Conservation (phyloP, 1,140 invertebrate species). For the Platyura marginata region DNA sequence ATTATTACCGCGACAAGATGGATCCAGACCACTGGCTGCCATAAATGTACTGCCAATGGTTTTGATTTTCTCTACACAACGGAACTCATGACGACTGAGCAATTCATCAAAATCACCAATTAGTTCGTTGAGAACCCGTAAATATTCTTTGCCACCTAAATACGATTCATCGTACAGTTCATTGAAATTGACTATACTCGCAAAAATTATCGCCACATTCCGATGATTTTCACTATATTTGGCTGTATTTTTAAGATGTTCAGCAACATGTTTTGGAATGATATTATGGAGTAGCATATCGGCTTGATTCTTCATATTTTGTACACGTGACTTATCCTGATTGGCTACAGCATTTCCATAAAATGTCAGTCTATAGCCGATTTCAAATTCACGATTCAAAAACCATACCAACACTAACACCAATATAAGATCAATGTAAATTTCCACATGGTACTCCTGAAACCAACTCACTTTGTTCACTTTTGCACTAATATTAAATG, state of each 20-base stretch:
- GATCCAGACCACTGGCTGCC: slow-evolving; percentile 88
- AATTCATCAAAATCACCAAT: slow-evolving; percentile 92
- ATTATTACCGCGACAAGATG: slow-evolving; percentile 41
- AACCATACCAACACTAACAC: slow-evolving; percentile 76
- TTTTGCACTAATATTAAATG: background rate
- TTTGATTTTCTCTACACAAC: slow-evolving; percentile 92
- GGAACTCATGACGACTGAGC: slow-evolving; percentile 59
- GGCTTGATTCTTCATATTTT: slow-evolving; percentile 82
- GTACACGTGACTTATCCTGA: slow-evolving; percentile 63
- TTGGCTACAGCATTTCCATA: slow-evolving; percentile 81
- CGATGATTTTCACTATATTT: slow-evolving; percentile 93
- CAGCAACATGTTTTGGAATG: slow-evolving; percentile 84
- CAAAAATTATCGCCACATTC: slow-evolving; percentile 85
- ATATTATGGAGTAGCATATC: slow-evolving; percentile 94
- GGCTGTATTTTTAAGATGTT: slow-evolving; percentile 78
- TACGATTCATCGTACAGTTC: slow-evolving; percentile 94
- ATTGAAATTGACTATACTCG: slow-evolving; percentile 88
- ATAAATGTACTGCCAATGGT: slow-evolving; percentile 95
- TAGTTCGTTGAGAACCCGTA: slow-evolving; percentile 86
- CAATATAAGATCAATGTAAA: slow-evolving; percentile 61
- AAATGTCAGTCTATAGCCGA: slow-evolving; percentile 82
- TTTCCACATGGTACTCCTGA: slow-evolving; percentile 34
- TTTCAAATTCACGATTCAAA: slow-evolving; percentile 86
- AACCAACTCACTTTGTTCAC: slow-evolving; percentile 16
- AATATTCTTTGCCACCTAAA: slow-evolving; percentile 76